Evolutionary conservation across 2,113 vertebrate species (phyloP), one percentile per base, ranked within the genome.

Genomic region (Bostrychus sinensis): DNA sequence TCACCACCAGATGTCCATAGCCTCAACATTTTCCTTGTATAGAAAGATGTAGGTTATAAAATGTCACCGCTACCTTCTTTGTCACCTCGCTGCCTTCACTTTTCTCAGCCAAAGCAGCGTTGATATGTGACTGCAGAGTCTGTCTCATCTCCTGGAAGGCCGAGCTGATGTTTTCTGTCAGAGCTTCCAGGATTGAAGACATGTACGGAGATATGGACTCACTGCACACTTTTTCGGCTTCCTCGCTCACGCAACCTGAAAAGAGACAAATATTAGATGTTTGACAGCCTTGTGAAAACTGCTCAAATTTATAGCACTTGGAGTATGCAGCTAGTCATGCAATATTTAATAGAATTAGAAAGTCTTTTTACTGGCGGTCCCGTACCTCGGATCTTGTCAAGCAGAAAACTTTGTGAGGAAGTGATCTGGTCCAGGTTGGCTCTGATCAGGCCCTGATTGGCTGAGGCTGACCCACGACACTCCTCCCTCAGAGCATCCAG

Each of bases 351-450:
- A n/a, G n/a, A n/a, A n/a, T n/a, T n/a, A n/a, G n/a, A n/a, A n/a
- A n/a, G n/a, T n/a, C n/a, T 32, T 3, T 7, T 32, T 8, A 32
- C 5, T 32, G 30, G 37, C 4, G 37, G 1, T 17, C 17, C 1
- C 6, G 10, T 71, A 98, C 96, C 94, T 94, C 87, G 91, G 70
- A 98, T 91, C 88, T 98, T 98, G 56, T 93, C 90, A 76, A 88
- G 89, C 83, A 98, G 88, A 69, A 94, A 96, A 64, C 88, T 81
- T 57, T 92, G 93, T n/a, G 94, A 98, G 73, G 86, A 91, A 70
- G 93, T 66, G 30, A 98, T 96, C 86, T 98, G 94, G 88, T 97
- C 95, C 93, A 96, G 93, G 75, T 97, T 90, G 0, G 95, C 94
- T 59, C 95, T 94, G 70, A 97, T 92, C 4, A 92, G 92, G 4